Base-by-base conservation (phyloP, 2,113 vertebrate species). In the Puntigrus tetrazona region DNA sequence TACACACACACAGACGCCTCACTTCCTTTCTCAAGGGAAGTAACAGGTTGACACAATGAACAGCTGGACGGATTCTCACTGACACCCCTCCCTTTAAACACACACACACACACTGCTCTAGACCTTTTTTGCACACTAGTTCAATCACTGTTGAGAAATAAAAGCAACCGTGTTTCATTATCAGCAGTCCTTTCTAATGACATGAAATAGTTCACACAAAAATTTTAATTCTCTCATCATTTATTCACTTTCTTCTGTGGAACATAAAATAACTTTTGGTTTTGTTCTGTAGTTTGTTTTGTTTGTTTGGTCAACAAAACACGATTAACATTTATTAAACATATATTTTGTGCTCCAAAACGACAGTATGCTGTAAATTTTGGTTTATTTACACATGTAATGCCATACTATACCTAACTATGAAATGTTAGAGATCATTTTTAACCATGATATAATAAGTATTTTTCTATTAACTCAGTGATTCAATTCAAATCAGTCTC, bases 61-160 rank as follows among this genome's bases (percentile, higher is more conserved):
- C 94, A 94, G 93, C 94, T 94, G 93, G 84, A 81, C 45, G 55
- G 59, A 87, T 91, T 94, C 93, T 92, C 93, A 92, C 86, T 85
- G 89, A 52, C 50, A 77, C 73, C 65, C 69, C 38, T 25, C 47
- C 43, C 25, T 36, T 27, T 78, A 80, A 55, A 61, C n/a, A 80
- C 70, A 81, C 27, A 73, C 77, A 55, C 29, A 69, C 52, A 72
- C 70, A 77, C 59, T 90, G 88, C 89, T 90, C 70, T 25, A 7
- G 34, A 52, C 38, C 61, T 50, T 81, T 73, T 57, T 34, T 18
- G 34, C 14, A 34, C 61, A 65, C 29, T 65, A 65, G n/a, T 70
- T 70, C 18, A 36, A 36, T 18, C 18, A 36, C 29, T 70, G 5
- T 22, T 38, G 20, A 70, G 38, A 45, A 36, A 31, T 67, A 69